Evolutionary conservation across 2,797 vertebrate genomes (phyloP).

Genomic region (Poeciliopsis infans): DNA sequence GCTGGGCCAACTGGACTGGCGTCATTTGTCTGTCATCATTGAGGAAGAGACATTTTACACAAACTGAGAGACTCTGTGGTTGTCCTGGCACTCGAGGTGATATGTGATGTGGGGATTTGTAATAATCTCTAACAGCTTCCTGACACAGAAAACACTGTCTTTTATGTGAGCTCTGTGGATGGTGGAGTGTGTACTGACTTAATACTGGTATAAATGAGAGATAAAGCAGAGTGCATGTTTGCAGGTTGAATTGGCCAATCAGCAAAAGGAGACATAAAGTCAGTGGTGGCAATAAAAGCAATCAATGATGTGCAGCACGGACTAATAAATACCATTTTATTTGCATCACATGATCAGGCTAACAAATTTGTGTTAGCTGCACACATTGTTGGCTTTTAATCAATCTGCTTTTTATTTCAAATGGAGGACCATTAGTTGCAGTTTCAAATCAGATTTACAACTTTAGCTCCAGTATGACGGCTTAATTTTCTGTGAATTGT

Average conservation of each 20-base stretch:
- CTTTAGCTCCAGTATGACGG: neutral
- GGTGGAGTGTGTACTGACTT: constrained; percentile 2
- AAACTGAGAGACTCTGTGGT: neutral
- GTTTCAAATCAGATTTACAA: neutral
- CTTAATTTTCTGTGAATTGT: neutral
- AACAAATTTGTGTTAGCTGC: constrained; percentile 20
- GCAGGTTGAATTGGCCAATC: constrained; percentile 28
- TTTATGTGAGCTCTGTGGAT: constrained; percentile 8
- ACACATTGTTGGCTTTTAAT: constrained; percentile 23
- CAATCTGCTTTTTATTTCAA: constrained; percentile 6
- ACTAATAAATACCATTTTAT: constrained; percentile 40
- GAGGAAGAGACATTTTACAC: neutral
- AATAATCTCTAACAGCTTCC: neutral
- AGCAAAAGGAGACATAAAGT: constrained; percentile 52
- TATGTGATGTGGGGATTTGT: neutral
- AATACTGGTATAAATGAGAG: constrained; percentile 12
- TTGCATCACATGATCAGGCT: constrained; percentile 44
- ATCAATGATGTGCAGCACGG: constrained; percentile 33
- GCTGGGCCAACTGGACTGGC: neutral
- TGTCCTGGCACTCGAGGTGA: neutral
- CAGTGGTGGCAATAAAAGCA: constrained; percentile 43
- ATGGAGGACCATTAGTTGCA: constrained; percentile 15
- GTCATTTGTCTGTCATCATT: neutral
- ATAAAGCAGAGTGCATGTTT: constrained; percentile 20
- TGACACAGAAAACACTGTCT: neutral